These are phyloP conservation scores for Tipula vernalis DNA, from an alignment of 2,888 invertebrate genomes.

Conservation along the genomic window DNA sequence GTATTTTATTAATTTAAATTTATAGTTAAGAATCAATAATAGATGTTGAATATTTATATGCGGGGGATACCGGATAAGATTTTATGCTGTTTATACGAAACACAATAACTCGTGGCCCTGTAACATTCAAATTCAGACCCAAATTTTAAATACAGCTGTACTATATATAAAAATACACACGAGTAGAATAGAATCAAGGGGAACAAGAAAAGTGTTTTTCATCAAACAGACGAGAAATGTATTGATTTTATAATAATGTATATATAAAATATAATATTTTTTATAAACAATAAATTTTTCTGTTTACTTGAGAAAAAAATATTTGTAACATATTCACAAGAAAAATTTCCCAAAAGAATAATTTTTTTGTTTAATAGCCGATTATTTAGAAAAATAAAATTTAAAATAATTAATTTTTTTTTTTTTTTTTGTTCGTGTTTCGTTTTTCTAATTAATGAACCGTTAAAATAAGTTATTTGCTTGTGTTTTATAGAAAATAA, in stretches of 20 bases:
- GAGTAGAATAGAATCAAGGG: neutral
- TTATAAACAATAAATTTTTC: neutral
- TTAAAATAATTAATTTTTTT: neutral
- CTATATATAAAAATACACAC: neutral
- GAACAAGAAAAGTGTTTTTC: neutral
- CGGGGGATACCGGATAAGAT: neutral
- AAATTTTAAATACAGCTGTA: neutral
- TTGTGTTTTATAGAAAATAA: neutral
- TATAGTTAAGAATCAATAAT: neutral
- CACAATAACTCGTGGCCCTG: neutral
- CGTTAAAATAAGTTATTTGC: constrained; percentile 4
- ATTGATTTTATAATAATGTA: neutral
- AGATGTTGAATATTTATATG: neutral
- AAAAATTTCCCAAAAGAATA: neutral
- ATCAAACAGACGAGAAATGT: neutral
- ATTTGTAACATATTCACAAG: neutral
- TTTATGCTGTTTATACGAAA: neutral
- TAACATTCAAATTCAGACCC: neutral
- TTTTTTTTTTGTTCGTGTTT: neutral
- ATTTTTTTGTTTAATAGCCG: neutral
- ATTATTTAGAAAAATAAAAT: neutral
- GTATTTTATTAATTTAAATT: neutral
- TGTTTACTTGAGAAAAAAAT: neutral
- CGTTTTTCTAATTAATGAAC: neutral
- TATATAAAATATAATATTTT: neutral